phyloP scores from a whole-genome alignment of 2,113 vertebrate genomes.

The Pyxicephalus adspersus region DNA sequence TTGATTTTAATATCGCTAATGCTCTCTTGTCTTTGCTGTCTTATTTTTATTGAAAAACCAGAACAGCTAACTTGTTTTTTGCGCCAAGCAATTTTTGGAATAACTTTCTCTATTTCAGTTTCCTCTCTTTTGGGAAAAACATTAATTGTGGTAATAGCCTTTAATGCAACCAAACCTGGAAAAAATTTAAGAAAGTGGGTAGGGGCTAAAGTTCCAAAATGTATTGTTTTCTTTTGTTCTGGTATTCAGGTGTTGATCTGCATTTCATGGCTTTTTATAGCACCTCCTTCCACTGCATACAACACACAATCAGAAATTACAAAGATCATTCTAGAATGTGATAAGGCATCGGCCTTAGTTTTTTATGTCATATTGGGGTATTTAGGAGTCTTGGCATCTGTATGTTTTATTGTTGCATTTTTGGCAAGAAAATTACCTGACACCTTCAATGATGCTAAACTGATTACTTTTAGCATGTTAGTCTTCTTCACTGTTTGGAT shows the following conservation, averaged over 20 bases:
- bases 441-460: constrained; percentile 67
- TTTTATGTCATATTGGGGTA: constrained; percentile 72
- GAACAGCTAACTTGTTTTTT: constrained; percentile 8
- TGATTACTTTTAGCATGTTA: constrained; percentile 78
- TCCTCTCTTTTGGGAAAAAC: constrained; percentile 58
- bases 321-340: constrained; percentile 71
- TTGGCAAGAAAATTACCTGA: constrained; percentile 73
- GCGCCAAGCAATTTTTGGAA: constrained; percentile 45
- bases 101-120: constrained; percentile 45
- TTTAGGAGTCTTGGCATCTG: constrained; percentile 71
- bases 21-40: constrained; percentile 34
- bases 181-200: constrained; percentile 39
- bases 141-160: constrained; percentile 46
- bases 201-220: constrained; percentile 29
- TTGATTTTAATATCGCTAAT: constrained; percentile 44
- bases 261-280: constrained; percentile 66
- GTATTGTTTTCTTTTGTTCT: constrained; percentile 32
- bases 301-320: constrained; percentile 64
- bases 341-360: constrained; percentile 67
- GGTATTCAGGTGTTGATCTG: constrained; percentile 68
- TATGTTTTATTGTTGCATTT: constrained; percentile 71
- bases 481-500: constrained; percentile 70
- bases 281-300: constrained; percentile 64
- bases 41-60: constrained; percentile 44
- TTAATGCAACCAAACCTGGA: constrained; percentile 50